phyloP scores from a whole-genome alignment of 2,888 invertebrate species.

The Netelia inedita region DNA sequence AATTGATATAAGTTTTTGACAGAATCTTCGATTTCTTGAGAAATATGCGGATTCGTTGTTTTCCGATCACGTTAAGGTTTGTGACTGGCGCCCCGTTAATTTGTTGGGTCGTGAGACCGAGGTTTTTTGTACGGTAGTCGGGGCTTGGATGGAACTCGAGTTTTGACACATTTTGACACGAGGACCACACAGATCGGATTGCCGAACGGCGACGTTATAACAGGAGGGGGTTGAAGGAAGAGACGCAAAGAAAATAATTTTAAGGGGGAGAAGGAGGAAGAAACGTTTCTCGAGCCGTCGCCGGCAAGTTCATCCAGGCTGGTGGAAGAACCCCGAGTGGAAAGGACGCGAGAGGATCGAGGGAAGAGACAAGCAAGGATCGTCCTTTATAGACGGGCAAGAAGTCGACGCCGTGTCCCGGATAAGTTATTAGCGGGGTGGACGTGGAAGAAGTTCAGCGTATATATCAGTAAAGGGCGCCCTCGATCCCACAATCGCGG shows the following conservation, averaged over 20 bases:
- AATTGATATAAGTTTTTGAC: too few species aligned
- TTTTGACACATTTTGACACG: constrained; percentile 85
- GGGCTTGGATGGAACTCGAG: constrained; percentile 79
- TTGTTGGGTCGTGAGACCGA: constrained; percentile 78
- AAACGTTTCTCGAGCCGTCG: constrained; percentile 63
- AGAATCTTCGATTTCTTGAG: too few species aligned
- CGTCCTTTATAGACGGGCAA: constrained; percentile 80
- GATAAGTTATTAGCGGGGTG: constrained; percentile 83
- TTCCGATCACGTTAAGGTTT: neutral
- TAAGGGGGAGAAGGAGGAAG: constrained; percentile 10
- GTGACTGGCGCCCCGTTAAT: constrained; percentile 76
- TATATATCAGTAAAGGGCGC: constrained; percentile 79
- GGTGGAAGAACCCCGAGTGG: constrained; percentile 24
- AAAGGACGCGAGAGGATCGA: constrained; percentile 31
- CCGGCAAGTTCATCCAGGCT: constrained; percentile 49
- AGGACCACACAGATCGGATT: constrained; percentile 83
- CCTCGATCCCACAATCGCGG: constrained; percentile 53
- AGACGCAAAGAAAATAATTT: constrained; percentile 77
- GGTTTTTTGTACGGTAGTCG: constrained; percentile 74
- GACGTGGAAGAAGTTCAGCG: constrained; percentile 71
- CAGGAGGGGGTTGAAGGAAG: constrained; percentile 51
- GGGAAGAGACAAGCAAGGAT: constrained; percentile 55
- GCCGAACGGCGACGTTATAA: constrained; percentile 47
- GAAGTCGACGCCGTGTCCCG: constrained; percentile 79
- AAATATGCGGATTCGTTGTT: too few species aligned